Evolutionary conservation across 23 tunicate species (phyloP).

Genomic region (Trididemnum clinides): DNA sequence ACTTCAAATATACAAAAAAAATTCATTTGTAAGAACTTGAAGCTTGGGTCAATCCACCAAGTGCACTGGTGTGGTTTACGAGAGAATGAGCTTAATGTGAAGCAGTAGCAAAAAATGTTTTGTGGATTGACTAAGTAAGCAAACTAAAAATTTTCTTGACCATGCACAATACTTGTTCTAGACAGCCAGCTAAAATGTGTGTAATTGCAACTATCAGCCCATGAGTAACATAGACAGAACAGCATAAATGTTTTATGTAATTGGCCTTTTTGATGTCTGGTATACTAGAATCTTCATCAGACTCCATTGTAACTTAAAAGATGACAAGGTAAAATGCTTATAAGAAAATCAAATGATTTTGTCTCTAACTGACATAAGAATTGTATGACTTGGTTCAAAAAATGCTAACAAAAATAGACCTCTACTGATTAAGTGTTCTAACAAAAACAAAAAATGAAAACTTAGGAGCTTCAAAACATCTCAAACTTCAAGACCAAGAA

Average conservation of each 20-base stretch:
- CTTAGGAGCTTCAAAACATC: too few relatives aligned
- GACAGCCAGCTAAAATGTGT: not conserved
- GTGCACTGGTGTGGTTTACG: not conserved
- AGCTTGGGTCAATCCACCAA: not conserved
- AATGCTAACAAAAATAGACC: too few relatives aligned
- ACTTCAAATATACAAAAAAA: not conserved
- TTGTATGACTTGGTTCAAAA: too few relatives aligned
- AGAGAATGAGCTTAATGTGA: not conserved
- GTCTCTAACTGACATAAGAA: too few relatives aligned
- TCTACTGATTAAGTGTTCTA: too few relatives aligned
- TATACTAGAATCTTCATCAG: too few relatives aligned
- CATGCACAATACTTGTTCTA: not conserved
- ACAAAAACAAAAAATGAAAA: too few relatives aligned
- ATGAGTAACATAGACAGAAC: not conserved
- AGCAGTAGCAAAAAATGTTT: not conserved
- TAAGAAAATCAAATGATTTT: too few relatives aligned
- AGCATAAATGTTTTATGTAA: not conserved
- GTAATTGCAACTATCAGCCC: not conserved
- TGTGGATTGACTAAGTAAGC: not conserved
- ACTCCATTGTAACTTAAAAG: too few relatives aligned
- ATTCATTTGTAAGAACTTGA: not conserved
- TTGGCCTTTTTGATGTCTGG: too few relatives aligned
- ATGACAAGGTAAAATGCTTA: too few relatives aligned
- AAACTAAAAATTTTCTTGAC: not conserved
- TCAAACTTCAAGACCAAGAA: too few relatives aligned